Conservation (phyloP, 2,888 invertebrate species). For the Barypeithes pellucidus region DNA sequence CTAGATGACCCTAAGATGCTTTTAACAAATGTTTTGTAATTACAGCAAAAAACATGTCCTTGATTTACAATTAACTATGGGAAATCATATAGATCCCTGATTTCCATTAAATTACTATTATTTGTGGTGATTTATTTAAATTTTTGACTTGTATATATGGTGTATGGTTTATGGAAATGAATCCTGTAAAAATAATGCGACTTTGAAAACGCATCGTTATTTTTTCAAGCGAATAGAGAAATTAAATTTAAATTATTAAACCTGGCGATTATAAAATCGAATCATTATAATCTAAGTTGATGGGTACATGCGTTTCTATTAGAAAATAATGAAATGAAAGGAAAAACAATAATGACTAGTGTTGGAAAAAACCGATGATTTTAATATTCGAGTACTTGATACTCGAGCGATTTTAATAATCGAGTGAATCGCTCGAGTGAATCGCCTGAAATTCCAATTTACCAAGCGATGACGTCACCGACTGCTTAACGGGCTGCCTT, state of each 20-base stretch:
- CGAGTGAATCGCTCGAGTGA: no score
- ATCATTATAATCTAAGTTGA: neutral
- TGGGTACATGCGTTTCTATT: no score
- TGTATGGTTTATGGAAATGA: constrained; percentile 1
- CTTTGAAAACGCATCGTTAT: constrained; percentile 1
- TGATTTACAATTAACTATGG: constrained; percentile 1
- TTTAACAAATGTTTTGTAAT: neutral
- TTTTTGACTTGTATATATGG: neutral
- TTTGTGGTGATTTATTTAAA: constrained; percentile 6
- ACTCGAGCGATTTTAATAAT: no score
- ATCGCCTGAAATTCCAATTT: no score
- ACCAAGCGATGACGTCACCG: no score
- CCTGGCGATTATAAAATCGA: neutral
- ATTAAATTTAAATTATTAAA: constrained; percentile 3
- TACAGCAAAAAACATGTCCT: neutral
- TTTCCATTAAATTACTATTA: neutral
- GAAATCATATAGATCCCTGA: neutral
- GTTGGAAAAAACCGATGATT: no score
- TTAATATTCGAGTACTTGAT: no score
- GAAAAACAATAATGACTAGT: no score
- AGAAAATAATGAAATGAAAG: no score
- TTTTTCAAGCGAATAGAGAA: constrained; percentile 10
- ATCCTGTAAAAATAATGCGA: neutral
- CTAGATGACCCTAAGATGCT: neutral
- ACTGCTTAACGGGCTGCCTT: no score